A percentile compares a stretch with the other conserved stretches of the same genome.
These are phyloP conservation scores for Ivindomyrus marchei DNA, from an alignment of 2,113 vertebrate species.

Conservation along the genomic window DNA sequence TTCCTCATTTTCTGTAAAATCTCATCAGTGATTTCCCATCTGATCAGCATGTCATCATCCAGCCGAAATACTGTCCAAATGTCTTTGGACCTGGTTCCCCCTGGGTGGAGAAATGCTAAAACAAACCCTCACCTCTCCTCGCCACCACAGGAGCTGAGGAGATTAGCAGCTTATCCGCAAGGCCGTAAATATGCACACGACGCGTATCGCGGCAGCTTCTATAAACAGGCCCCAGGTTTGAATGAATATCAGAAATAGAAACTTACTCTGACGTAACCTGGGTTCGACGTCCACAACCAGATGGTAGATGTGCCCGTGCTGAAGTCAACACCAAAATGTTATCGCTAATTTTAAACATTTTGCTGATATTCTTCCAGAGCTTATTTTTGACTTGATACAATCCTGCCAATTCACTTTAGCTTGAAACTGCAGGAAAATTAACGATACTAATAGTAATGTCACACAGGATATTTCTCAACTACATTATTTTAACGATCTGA, in stretches of 20 bases:
- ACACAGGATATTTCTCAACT: not conserved
- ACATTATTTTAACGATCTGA: not conserved
- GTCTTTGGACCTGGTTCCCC: not conserved
- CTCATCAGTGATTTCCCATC: not conserved
- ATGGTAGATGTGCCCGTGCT: not conserved
- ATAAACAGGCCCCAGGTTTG: slow-evolving; percentile 8
- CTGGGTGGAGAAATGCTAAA: slow-evolving; percentile 2
- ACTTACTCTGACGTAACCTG: not conserved
- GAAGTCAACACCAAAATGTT: not conserved
- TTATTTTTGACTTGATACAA: not conserved
- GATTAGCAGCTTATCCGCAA: slow-evolving; percentile 20
- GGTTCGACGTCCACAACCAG: not conserved
- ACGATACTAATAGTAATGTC: not conserved
- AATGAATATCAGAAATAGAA: slow-evolving; percentile 2
- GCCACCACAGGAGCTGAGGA: slow-evolving; percentile 3
- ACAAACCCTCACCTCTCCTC: not conserved
- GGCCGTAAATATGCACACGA: slow-evolving; percentile 22
- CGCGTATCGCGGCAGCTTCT: not conserved
- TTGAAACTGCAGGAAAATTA: not conserved
- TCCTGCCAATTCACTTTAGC: not conserved
- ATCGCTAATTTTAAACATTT: not conserved
- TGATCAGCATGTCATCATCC: not conserved
- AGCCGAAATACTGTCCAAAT: not conserved
- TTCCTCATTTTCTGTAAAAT: not conserved
- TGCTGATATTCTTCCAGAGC: not conserved